Percentiles rank a stretch among this genome's conserved stretches.
Evolutionary conservation across 2,113 vertebrate genomes (phyloP).

Genomic region (Heterotilapia buettikoferi): DNA sequence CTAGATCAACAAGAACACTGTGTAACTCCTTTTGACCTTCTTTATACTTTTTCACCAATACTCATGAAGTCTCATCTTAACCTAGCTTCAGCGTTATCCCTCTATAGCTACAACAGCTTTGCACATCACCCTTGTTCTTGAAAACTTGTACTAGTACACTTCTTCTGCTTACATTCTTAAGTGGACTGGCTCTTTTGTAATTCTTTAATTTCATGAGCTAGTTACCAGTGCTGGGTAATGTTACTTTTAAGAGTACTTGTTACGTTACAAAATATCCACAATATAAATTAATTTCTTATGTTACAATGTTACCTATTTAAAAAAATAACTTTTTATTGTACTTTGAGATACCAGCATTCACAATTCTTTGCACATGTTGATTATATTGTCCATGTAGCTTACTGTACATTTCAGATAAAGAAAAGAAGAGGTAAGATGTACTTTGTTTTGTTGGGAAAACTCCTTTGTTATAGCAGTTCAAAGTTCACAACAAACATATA

Average conservation of each 20-base stretch:
- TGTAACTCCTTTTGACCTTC: neutral
- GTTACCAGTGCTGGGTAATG: neutral
- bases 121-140: neutral
- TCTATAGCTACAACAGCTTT: neutral
- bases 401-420: neutral
- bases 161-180: neutral
- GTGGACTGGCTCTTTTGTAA: neutral
- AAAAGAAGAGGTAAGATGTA: neutral
- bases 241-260: neutral
- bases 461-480: neutral
- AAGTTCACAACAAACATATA: neutral
- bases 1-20: neutral
- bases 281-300: neutral
- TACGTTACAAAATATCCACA: neutral
- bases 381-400: neutral
- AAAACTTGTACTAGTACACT: neutral
- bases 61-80: neutral
- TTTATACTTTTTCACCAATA: neutral
- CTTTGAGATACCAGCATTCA: accelerated
- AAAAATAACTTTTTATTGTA: neutral
- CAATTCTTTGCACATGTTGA: neutral
- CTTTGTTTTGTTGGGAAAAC: neutral
- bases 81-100: neutral
- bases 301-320: neutral
- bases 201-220: neutral